Base-by-base conservation (phyloP, 2,888 invertebrate species). In the Cosmia trapezina region DNA sequence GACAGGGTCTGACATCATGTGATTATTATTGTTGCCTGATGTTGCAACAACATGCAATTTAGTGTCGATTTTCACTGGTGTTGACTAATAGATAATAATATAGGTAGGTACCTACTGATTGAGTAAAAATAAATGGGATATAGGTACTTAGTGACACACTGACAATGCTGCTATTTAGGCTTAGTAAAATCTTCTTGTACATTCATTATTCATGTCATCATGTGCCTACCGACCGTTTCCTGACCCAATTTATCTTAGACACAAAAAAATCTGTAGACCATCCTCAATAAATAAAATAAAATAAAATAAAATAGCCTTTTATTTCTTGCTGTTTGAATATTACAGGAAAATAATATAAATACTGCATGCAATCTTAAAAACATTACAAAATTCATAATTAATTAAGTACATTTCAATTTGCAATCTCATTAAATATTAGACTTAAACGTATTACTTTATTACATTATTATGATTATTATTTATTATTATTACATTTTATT, bases 1-100 rank as follows among this genome's bases (percentile, higher is more conserved):
- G 56, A 62, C 65, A 43, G n/a, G 41, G n/a, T 53, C 5, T 57
- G 53, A 57, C 41, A 60, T 73, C 22, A 19, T 59, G 22, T 78
- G 17, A 66, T 83, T 59, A 71, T 28, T 65, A 43, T 45, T 9
- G 49, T n/a, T 19, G 54, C 9, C 19, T n/a, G 17, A 14, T 73
- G 22, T 62, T 19, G 53, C 47, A 57, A 57, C 17, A 45, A 6
- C 28, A 17, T 37, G 45, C 57, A 57, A 43, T 33, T 77, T 41
- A 28, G 43, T 12, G 28, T 54, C 37, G 11, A 37, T 76, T 64
- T 60, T 59, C 19, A 51, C 22, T 59, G 17, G 33, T 33, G 19
- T 67, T 14, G 47, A 14, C 22, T n/a, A 66, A 37, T n/a, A n/a
- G n/a, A n/a, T 69, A 47, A 45, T 45, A n/a, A 51, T n/a, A 51